Conservation (phyloP, 2,888 invertebrate species). For the Amblyjoppa fuscipennis region DNA sequence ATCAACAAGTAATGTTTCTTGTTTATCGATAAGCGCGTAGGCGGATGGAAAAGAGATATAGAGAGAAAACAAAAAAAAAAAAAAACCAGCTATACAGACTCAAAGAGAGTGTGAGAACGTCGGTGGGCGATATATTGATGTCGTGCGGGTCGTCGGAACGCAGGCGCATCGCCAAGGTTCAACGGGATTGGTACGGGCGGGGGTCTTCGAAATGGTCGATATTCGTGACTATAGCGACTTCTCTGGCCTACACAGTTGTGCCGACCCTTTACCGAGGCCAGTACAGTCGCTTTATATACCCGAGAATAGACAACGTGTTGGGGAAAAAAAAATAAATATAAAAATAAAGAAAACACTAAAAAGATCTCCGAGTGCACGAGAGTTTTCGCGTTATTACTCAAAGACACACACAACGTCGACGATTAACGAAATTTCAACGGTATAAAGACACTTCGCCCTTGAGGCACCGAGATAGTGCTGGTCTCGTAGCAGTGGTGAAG, state of each 20-base stretch:
- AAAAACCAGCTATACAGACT: not conserved
- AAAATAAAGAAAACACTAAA: not conserved
- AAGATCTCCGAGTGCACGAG: not conserved
- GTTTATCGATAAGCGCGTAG: conserved; percentile 54
- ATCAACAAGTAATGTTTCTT: conserved; percentile 62
- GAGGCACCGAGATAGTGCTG: conserved; percentile 46
- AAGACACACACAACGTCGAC: not conserved
- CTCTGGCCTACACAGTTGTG: conserved; percentile 78
- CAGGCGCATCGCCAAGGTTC: conserved; percentile 76
- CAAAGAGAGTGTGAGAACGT: conserved; percentile 47
- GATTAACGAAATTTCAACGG: not conserved
- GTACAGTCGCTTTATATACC: conserved; percentile 70
- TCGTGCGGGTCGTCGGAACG: conserved; percentile 74
- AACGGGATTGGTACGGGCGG: conserved; percentile 78
- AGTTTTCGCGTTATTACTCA: conserved; percentile 3
- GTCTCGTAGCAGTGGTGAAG: conserved; percentile 48
- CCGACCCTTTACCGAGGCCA: conserved; percentile 80
- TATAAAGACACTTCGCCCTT: conserved; percentile 22
- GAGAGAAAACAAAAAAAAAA: conserved; percentile 11
- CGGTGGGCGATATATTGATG: conserved; percentile 78
- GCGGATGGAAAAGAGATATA: conserved; percentile 3
- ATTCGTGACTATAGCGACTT: conserved; percentile 81
- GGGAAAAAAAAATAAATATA: conserved; percentile 26
- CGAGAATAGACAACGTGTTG: conserved; percentile 51
- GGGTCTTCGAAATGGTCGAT: conserved; percentile 83